A percentile compares a stretch with the other conserved stretches of the same genome.
Evolutionary conservation across 2,113 vertebrate genomes (phyloP).

Genomic region (Plecturocebus donacophilus): DNA sequence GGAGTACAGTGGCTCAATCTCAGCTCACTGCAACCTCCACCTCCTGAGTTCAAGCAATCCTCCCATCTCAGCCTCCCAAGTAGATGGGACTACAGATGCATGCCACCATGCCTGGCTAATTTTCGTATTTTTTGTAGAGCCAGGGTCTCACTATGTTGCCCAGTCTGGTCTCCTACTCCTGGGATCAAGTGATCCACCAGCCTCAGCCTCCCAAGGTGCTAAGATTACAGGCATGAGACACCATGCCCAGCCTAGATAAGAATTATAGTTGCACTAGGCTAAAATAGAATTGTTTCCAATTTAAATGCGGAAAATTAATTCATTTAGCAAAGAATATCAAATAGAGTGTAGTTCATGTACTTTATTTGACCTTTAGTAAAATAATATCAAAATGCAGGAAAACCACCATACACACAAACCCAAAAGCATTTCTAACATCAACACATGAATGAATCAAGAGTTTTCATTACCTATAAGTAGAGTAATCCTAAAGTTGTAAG

Average conservation of each 20-base stretch:
- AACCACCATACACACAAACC: not conserved
- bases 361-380: not conserved
- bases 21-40: too few relatives aligned
- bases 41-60: too few relatives aligned
- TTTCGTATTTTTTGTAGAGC: too few relatives aligned
- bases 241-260: not conserved
- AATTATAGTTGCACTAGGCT: slow-evolving; percentile 16
- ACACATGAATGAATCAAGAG: not conserved
- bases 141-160: too few relatives aligned
- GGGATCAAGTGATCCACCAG: too few relatives aligned
- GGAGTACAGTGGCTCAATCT: too few relatives aligned
- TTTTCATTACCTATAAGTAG: slow-evolving; percentile 91
- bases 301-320: slow-evolving; percentile 54
- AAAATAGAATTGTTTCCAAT: slow-evolving; percentile 66
- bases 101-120: too few relatives aligned
- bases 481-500: slow-evolving; percentile 94
- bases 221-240: too few relatives aligned
- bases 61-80: too few relatives aligned
- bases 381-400: not conserved
- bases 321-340: slow-evolving; percentile 43
- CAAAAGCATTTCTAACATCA: not conserved
- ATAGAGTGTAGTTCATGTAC: not conserved
- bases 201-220: too few relatives aligned
- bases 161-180: too few relatives aligned
- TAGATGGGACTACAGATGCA: too few relatives aligned